phyloP scores from a whole-genome alignment of 2,888 invertebrate genomes.

The Sabatieria punctata region DNA sequence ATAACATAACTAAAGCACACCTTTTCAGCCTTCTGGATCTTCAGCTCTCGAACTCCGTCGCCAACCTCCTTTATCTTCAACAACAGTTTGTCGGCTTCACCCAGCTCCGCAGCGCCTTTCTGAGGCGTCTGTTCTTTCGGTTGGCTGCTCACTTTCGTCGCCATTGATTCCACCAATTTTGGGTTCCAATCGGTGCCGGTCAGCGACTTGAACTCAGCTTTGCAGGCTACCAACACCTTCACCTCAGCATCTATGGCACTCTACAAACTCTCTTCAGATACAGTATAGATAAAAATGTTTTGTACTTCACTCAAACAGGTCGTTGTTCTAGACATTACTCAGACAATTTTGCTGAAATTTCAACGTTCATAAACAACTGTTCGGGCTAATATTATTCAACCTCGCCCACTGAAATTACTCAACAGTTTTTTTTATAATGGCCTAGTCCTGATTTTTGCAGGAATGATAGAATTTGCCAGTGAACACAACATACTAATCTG shows the following conservation, averaged over 20 bases:
- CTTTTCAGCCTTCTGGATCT: not conserved
- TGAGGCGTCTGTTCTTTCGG: not conserved
- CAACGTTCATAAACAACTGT: too few relatives aligned
- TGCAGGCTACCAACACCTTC: conserved; percentile 47
- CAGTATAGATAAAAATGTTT: not conserved
- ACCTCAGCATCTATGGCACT: conserved; percentile 42
- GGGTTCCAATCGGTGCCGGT: conserved; percentile 50
- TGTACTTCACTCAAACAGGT: not conserved
- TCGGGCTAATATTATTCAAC: too few relatives aligned
- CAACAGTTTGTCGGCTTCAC: not conserved
- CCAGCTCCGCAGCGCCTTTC: not conserved
- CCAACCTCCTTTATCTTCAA: not conserved
- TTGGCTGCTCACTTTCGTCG: conserved; percentile 4
- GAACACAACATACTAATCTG: too few relatives aligned
- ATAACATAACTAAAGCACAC: too few relatives aligned
- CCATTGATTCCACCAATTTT: not conserved
- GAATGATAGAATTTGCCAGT: too few relatives aligned
- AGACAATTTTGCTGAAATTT: too few relatives aligned
- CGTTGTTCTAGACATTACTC: not conserved
- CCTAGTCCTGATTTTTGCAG: too few relatives aligned
- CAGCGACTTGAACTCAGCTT: conserved; percentile 53
- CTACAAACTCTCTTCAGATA: conserved; percentile 8
- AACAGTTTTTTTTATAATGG: too few relatives aligned
- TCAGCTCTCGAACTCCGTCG: not conserved
- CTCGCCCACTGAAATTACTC: too few relatives aligned